These are phyloP conservation scores for Platycercus adscitus DNA, from an alignment of 2,113 vertebrate species.

Conservation along the genomic window DNA sequence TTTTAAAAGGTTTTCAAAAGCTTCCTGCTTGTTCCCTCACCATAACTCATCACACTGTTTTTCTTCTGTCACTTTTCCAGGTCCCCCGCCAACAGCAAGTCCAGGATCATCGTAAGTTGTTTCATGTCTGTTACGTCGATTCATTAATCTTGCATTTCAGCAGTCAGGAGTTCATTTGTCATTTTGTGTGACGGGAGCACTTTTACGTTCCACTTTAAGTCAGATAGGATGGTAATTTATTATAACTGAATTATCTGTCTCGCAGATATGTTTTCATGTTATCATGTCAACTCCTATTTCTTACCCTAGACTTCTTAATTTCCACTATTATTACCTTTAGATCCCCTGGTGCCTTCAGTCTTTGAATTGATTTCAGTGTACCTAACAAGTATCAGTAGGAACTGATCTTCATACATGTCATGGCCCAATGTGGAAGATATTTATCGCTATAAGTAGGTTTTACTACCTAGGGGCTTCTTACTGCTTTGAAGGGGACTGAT, in stretches of 20 bases:
- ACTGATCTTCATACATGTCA: neutral
- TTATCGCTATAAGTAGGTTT: neutral
- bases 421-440: neutral
- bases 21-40: slow-evolving; percentile 2
- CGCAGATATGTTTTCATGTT: neutral
- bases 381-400: neutral
- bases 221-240: slow-evolving; percentile 21
- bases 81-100: slow-evolving; percentile 90
- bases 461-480: neutral
- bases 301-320: slow-evolving; percentile 20
- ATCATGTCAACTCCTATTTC: slow-evolving; percentile 3
- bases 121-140: slow-evolving; percentile 19
- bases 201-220: slow-evolving; percentile 7
- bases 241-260: neutral
- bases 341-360: slow-evolving; percentile 4
- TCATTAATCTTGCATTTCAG: slow-evolving; percentile 40
- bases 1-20: slow-evolving; percentile 44
- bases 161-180: slow-evolving; percentile 54
- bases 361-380: neutral
- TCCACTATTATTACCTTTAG: neutral
- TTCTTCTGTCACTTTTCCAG: slow-evolving; percentile 79
- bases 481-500: neutral
- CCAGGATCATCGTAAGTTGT: slow-evolving; percentile 93
- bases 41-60: slow-evolving; percentile 55
- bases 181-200: neutral